A percentile compares a stretch with the other conserved stretches of the same genome.
These are phyloP conservation scores for Nyctereutes procyonoides DNA, from an alignment of 2,113 vertebrate genomes.

Conservation along the genomic window DNA sequence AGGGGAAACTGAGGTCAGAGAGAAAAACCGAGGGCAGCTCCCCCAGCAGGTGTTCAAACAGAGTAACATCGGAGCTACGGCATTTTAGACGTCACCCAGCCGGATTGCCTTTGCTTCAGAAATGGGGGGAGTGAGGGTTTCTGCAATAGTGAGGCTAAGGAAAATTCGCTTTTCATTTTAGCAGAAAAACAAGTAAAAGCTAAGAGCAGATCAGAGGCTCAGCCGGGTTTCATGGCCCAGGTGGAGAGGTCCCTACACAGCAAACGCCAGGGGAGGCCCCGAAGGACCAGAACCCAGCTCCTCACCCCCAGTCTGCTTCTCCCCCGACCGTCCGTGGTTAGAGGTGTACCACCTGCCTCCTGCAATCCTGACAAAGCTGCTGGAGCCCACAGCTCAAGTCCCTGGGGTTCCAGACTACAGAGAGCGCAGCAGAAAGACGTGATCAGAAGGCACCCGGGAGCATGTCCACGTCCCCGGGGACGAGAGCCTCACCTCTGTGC, in stretches of 20 bases:
- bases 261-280: background rate
- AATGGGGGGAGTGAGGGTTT: background rate
- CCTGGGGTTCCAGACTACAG: background rate
- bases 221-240: background rate
- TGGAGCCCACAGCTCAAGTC: background rate
- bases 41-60: background rate
- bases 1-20: background rate
- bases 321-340: no score
- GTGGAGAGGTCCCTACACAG: background rate
- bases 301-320: background rate
- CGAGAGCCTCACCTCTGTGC: background rate
- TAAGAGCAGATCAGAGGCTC: background rate
- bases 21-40: background rate
- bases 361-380: background rate
- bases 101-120: background rate
- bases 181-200: background rate
- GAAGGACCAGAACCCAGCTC: background rate
- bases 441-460: background rate
- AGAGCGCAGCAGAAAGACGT: background rate
- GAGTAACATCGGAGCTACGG: background rate
- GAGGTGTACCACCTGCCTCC: background rate
- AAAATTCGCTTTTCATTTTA: background rate
- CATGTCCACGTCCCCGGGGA: fast-evolving
- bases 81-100: background rate
- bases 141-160: background rate